A percentile compares a stretch with the other conserved stretches of the same genome.
phyloP scores from a whole-genome alignment of 2,888 invertebrate species.

The Sussaba pulchella region DNA sequence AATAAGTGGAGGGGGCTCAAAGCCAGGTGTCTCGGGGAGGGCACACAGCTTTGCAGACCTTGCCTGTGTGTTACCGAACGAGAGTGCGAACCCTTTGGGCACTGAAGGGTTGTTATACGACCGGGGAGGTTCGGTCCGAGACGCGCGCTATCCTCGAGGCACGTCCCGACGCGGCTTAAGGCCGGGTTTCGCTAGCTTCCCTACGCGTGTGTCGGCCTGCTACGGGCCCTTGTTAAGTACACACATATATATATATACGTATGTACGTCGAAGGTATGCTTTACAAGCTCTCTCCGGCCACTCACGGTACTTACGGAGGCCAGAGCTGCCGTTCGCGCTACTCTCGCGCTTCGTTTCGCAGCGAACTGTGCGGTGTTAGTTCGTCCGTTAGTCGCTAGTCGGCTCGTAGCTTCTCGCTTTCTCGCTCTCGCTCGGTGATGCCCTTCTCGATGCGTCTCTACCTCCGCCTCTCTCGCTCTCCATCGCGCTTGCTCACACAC shows the following conservation, averaged over 20 bases:
- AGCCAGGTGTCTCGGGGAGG: constrained; percentile 63
- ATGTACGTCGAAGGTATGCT: not conserved
- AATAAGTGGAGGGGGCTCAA: constrained; percentile 12
- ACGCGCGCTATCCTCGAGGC: not conserved
- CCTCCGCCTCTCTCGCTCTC: constrained; percentile 25
- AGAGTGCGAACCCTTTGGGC: constrained; percentile 51
- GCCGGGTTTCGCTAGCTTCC: not conserved
- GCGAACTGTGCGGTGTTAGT: constrained; percentile 55
- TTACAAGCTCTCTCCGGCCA: constrained; percentile 3
- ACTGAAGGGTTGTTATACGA: constrained; percentile 55
- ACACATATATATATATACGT: not conserved
- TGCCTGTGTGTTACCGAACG: constrained; percentile 41
- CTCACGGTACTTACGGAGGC: constrained; percentile 24
- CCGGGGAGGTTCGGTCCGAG: constrained; percentile 13
- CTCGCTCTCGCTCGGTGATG: constrained; percentile 85
- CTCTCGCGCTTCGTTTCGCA: constrained; percentile 48
- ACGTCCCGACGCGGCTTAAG: not conserved
- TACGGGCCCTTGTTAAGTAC: not conserved
- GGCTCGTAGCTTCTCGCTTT: constrained; percentile 77
- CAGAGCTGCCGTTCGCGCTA: constrained; percentile 25
- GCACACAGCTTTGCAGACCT: too few relatives aligned
- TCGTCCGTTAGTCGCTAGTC: constrained; percentile 42
- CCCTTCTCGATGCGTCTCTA: not conserved
- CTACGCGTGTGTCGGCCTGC: not conserved
- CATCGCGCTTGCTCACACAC: constrained; percentile 24